Evolutionary conservation across 1,140 invertebrate genomes (phyloP), one percentile per base, ranked within the genome.

Genomic region (Colletes gigas): DNA sequence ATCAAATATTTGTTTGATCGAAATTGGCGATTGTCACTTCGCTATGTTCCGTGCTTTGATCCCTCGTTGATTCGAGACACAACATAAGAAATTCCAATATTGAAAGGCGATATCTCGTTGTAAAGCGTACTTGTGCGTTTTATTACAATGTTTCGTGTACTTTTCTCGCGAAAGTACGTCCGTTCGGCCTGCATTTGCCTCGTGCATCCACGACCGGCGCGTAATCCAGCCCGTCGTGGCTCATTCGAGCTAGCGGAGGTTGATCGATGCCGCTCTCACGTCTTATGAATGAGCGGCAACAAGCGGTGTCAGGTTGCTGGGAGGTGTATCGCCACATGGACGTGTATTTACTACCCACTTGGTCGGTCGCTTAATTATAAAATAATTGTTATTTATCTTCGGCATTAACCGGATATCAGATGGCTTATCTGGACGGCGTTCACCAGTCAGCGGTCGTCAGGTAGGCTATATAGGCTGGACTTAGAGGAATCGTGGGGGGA

Each of bases 361-460:
- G 73, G 76, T 81, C 76, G 78, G 80, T 69, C 86, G 81, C 75
- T 90, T 88, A 90, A 90, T 91, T 91, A 88, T 91, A 89, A 91
- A 91, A 88, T 90, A 91, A 90, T 91, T 90, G 86, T 88, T 90
- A 89, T 90, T 89, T 89, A 89, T 89, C 83, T 85, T 79, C 54
- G 78, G 60, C 82, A 88, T 89, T 89, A 85, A 78, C 77, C 66
- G 83, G 84, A 84, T 88, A 85, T 88, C 81, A 78, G 78, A 81
- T 87, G 70, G 86, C 83, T 85, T 84, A 82, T 86, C 84, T 30
- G 60, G 17, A 65, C 76, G 59, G 52, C 78, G 68, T 73, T 71
- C 71, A 57, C 47, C 62, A 66, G 39, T 83, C 67, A 66, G n/a
- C 54, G 71, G 41, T 67, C 57, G 74, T 69, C 66, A 41, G 41